These are phyloP conservation scores for Psix sp. DNA, from an alignment of 1,140 invertebrate genomes.

Conservation along the genomic window DNA sequence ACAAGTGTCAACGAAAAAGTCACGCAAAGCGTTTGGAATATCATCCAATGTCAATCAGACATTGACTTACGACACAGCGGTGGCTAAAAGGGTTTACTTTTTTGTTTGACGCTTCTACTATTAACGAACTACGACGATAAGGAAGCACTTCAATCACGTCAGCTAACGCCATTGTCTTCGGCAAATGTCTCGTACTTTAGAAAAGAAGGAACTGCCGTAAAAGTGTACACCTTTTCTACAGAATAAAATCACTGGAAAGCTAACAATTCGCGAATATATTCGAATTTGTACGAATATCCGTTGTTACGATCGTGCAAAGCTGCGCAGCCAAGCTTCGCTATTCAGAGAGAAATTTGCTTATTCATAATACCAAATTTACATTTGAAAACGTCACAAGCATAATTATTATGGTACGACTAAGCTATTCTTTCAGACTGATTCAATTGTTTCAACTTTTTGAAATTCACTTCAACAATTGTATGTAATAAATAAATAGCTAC, in stretches of 20 bases:
- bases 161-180: constrained; percentile 37
- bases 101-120: constrained; percentile 41
- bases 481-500: too few species aligned
- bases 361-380: constrained; percentile 43
- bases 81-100: constrained; percentile 52
- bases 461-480: too few species aligned
- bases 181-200: too few species aligned
- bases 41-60: constrained; percentile 39
- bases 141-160: constrained; percentile 56
- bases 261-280: constrained; percentile 22
- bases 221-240: background rate
- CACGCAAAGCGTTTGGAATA: constrained; percentile 29
- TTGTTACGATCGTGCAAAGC: constrained; percentile 26
- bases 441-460: too few species aligned
- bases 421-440: too few species aligned
- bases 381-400: constrained; percentile 31
- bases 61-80: constrained; percentile 41
- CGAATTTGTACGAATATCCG: constrained; percentile 37
- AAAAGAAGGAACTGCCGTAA: constrained; percentile 10
- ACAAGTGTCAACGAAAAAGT: constrained; percentile 11
- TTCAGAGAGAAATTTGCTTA: constrained; percentile 45
- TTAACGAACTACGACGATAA: constrained; percentile 49
- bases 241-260: background rate
- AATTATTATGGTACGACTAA: constrained; percentile 21
- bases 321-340: constrained; percentile 24